Conservation (phyloP, 2,888 invertebrate genomes). For the Nasonia oneida region DNA sequence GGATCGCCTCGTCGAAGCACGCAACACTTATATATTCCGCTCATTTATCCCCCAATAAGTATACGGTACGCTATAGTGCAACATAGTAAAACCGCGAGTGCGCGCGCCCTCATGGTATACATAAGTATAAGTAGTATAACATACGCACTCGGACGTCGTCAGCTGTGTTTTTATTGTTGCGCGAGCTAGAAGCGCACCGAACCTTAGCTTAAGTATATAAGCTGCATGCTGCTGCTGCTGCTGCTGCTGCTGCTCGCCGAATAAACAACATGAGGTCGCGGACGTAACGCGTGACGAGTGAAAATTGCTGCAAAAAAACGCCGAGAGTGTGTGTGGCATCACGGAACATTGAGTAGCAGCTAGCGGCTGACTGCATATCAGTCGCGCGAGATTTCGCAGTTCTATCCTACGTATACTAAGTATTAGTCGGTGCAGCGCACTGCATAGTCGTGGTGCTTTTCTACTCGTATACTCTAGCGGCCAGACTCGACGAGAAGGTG, state of each 20-base stretch:
- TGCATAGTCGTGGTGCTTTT: not conserved
- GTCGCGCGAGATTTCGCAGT: not conserved
- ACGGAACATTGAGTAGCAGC: not conserved
- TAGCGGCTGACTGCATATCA: too few relatives aligned
- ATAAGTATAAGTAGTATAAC: too few relatives aligned
- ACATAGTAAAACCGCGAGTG: not conserved
- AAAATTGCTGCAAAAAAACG: not conserved
- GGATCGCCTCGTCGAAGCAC: not conserved
- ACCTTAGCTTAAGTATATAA: not conserved
- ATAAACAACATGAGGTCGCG: conserved; percentile 1
- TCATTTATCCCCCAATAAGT: not conserved
- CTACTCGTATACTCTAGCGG: conserved; percentile 30
- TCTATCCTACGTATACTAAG: not conserved
- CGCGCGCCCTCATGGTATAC: not conserved
- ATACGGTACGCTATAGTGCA: not conserved
- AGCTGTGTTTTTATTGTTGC: conserved; percentile 41
- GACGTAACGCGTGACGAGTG: not conserved
- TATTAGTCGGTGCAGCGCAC: too few relatives aligned
- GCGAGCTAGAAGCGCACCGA: not conserved
- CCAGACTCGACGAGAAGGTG: conserved; percentile 20
- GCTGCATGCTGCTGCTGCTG: too few relatives aligned
- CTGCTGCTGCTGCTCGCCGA: not conserved
- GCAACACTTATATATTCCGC: not conserved
- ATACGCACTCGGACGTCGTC: not conserved
- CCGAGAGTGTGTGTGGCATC: not conserved